Conservation (phyloP, 2,888 invertebrate genomes). For the Noctua pronuba region DNA sequence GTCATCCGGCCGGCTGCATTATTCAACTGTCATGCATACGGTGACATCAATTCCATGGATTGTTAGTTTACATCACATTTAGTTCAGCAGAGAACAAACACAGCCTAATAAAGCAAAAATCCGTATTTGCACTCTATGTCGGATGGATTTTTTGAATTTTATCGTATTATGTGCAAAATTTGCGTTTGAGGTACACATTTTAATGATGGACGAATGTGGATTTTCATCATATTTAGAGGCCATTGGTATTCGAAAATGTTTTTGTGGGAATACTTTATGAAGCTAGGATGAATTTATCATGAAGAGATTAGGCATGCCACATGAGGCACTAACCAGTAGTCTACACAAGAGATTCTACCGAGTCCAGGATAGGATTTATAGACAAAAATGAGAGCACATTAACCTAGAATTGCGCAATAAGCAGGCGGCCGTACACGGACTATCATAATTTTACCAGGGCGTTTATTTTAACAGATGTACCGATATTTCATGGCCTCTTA, state of each 20-base stretch:
- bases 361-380: constrained; percentile 37
- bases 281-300: constrained; percentile 21
- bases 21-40: constrained; percentile 59
- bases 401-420: constrained; percentile 60
- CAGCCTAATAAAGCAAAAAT: constrained; percentile 61
- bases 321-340: neutral
- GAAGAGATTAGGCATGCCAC: neutral
- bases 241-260: neutral
- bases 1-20: constrained; percentile 57
- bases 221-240: constrained; percentile 5
- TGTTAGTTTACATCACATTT: constrained; percentile 64
- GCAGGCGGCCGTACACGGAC: constrained; percentile 51
- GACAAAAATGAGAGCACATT: constrained; percentile 52
- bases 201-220: constrained; percentile 18
- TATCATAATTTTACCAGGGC: constrained; percentile 71
- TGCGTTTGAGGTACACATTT: constrained; percentile 31
- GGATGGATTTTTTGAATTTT: constrained; percentile 53
- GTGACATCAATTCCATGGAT: constrained; percentile 43
- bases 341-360: neutral
- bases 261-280: constrained; percentile 6
- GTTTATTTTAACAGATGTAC: constrained; percentile 83
- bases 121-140: constrained; percentile 58
- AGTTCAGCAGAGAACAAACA: constrained; percentile 59
- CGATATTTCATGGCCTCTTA: constrained; percentile 69
- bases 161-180: constrained; percentile 48